Evolutionary conservation across 2,888 invertebrate species (phyloP), one percentile per base, ranked within the genome.

Genomic region (Fragum whitleyi): DNA sequence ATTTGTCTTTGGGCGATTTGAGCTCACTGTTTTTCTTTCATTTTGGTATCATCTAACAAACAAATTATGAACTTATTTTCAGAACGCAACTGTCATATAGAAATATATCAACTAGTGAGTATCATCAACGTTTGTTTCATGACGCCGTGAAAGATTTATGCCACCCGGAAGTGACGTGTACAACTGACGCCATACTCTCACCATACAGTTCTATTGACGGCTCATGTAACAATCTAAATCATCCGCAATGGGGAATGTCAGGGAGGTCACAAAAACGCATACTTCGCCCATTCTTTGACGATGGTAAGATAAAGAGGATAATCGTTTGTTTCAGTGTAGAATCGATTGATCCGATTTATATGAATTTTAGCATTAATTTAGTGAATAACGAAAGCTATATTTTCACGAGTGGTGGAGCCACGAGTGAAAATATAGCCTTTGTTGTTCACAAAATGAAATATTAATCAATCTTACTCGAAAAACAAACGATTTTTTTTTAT

Each of bases 211-310:
- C 78, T 2, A 42, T 78, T 16, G 73, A 82, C 29, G 82, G 82
- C 11, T 73, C 72, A 5, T 82, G 82, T 32, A 82, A 82, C 36
- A 82, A 82, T 29, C n/a, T 76, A 0, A 19, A 62, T 19, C 23
- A 73, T 36, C 75, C 78, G 9, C 47, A 62, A 21, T 82, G 82
- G 82, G 82, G 82, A 14, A 82, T 76, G 76, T 36, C 69, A 26
- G 72, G 69, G 28, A 42, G 39, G 26, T 29, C 51, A 1, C 76
- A 73, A 26, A 71, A 62, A 55, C 67, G 78, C 1, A 32, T 51
- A 16, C 67, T 82, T 2, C 75, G 75, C 28, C 59, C 78, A 5
- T 28, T 28, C 7, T 82, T 75, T 26, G 67, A 67, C 3, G 75
- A 82, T 62, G 75, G 81, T 82, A 73, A 32, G 51, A 47, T 9